Evolutionary conservation across 2,888 invertebrate genomes (phyloP), one percentile per base, ranked within the genome.

Genomic region (Muscina levida): DNA sequence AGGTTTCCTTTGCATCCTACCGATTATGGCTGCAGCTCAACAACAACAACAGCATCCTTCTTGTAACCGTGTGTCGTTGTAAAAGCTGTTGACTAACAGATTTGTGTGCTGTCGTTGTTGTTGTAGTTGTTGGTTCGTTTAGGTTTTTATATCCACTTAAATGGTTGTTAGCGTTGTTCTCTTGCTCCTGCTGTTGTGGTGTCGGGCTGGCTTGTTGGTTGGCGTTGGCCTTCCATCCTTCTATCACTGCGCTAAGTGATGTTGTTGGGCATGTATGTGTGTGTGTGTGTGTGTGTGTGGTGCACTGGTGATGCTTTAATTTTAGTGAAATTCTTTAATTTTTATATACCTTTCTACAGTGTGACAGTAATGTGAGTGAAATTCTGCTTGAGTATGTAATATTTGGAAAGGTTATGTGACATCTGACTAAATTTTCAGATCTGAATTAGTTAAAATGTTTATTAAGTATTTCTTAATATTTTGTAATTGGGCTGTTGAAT

Each of bases 131-230:
- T 65, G n/a, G n/a, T n/a, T n/a, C n/a, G n/a, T n/a, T n/a, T n/a
- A n/a, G n/a, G 39, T 48, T 74, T 81, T 71, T 75, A 42, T 75
- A 75, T 77, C 68, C 74, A 77, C 72, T 81, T 81, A 75, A 75
- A 65, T 57, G 66, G 56, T 68, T 66, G 65, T 65, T 68, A 68
- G 57, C 17, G 65, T 57, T 62, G 53, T 59, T 11, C 37, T 31
- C 11, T 15, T 39, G 59, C 15, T 15, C 11, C 22, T n/a, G 11
- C 39, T 59, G 37, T 22, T 42, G 42, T 42, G 11, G 19, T 42
- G 15, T 19, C 59, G 39, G 31, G 8, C 31, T 31, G 31, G 31
- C 4, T 51, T 51, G 19, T 39, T 37, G 31, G 8, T 8, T 31
- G 31, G 31, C 4, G 17, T 51, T 51, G 19, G 11, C 51, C 17